Conservation (phyloP, 2,888 invertebrate species). For the Amphimallon solstitiale region DNA sequence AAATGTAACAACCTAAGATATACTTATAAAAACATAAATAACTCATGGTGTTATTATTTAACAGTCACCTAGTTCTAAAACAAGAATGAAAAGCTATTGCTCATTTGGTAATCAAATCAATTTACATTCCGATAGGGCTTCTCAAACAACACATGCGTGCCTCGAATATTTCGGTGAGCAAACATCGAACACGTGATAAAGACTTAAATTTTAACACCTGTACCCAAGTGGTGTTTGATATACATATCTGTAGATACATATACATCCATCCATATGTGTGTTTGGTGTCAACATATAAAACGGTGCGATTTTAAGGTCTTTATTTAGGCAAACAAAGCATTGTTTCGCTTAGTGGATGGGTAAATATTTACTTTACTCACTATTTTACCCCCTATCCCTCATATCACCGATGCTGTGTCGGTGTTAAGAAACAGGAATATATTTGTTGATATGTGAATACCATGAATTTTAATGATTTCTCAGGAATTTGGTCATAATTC, state of each 20-base stretch:
- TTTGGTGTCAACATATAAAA: conserved; percentile 13
- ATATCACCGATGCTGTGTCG: background rate
- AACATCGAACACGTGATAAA: conserved; percentile 32
- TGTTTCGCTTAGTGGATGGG: conserved; percentile 35
- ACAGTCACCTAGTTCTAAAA: too few relatives aligned
- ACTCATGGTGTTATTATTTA: too few relatives aligned
- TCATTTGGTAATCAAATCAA: too few relatives aligned
- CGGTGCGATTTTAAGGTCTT: conserved; percentile 37
- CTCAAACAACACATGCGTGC: conserved; percentile 19
- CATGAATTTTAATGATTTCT: conserved; percentile 3
- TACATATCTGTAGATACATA: background rate
- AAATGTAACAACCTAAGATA: too few relatives aligned
- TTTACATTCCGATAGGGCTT: background rate
- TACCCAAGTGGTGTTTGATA: conserved; percentile 34
- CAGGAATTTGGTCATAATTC: background rate
- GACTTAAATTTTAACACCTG: conserved; percentile 33
- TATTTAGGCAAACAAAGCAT: conserved; percentile 34
- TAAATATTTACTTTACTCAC: conserved; percentile 29
- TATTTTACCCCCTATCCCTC: background rate
- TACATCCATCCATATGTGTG: too few relatives aligned
- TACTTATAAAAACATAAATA: too few relatives aligned
- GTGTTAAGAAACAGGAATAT: background rate
- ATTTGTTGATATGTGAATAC: background rate
- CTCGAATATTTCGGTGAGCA: conserved; percentile 23
- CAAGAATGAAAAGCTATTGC: too few relatives aligned